Percentiles rank a stretch among this genome's conserved stretches.
phyloP scores from a whole-genome alignment of 1,140 invertebrate genomes.

The Platyscapa corneri region DNA sequence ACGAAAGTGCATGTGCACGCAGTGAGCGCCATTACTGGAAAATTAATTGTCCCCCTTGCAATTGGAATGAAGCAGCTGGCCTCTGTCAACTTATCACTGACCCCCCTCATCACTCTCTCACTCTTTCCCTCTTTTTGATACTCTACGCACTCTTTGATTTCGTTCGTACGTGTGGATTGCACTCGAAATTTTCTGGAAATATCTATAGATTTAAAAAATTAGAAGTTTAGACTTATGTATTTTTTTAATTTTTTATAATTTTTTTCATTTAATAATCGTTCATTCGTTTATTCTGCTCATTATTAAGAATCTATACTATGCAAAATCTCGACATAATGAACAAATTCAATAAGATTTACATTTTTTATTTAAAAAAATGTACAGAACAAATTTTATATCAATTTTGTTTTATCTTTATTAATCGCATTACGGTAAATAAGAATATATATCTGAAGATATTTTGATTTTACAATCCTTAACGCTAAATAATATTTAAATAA shows the following conservation, averaged over 20 bases:
- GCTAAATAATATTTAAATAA: no score
- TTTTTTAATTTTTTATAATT: neutral
- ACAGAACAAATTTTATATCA: no score
- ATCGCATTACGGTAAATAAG: no score
- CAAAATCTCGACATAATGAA: no score
- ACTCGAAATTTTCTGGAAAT: neutral
- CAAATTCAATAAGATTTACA: no score
- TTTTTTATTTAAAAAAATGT: no score
- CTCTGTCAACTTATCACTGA: neutral
- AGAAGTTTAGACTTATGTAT: neutral
- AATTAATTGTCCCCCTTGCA: conserved; percentile 45
- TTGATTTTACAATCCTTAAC: no score
- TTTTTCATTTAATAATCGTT: no score
- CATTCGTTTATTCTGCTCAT: no score
- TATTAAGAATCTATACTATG: no score
- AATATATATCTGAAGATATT: no score
- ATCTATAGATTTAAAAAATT: neutral
- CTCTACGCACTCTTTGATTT: neutral
- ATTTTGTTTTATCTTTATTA: no score
- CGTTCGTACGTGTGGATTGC: neutral
- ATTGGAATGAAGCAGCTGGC: conserved; percentile 8
- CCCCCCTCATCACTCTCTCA: neutral
- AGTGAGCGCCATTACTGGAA: conserved; percentile 10
- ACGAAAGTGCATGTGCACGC: neutral
- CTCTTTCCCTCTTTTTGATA: neutral